Base-by-base conservation (phyloP, 1,140 invertebrate species). In the Chelonus insularis region DNA sequence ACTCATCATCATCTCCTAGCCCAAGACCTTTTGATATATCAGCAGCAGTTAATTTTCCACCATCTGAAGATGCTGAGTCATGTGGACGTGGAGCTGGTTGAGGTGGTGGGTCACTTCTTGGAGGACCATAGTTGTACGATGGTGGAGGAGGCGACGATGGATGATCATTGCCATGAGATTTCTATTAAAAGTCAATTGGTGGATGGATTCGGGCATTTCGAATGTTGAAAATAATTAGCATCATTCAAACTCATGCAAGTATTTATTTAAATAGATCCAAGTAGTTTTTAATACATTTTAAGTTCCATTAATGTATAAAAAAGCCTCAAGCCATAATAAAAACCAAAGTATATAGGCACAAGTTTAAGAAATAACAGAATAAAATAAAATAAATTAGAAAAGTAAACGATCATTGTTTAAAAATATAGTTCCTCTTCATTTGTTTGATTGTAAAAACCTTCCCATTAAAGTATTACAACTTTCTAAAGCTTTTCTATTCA, bases 21-120 rank as follows among this genome's bases (percentile, higher is more conserved):
- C 79, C 79, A 23, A 81, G 72, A 7, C 79, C 79, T 65, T 72
- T 76, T 1, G 78, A 79, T 56, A 81, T 81, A 65, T 81, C 79
- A 16, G 74, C 76, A 1, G 77, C 78, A 11, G 66, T 67, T 23
- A 80, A 62, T 67, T 75, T 78, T 3, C 64, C 57, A 16, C 72
- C 73, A 0, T 69, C 66, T 12, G 72, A 18, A 25, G 69, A 21
- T 21, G 68, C 67, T 20, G 73, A 65, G 29, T 12, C 68, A 6
- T 61, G 34, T 9, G 62, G 21, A 41, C 54, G 52, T 36, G 61
- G 20, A 21, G 63, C 43, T 20, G 50, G 58, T 7, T 62, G 50
- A 1, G 65, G 56, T 4, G 67, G 64, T 37, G 58, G 60, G 51
- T 57, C 45, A 50, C 45, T 41, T 23, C 52, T 43, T 4, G 43